These are phyloP conservation scores for Hoplias malabaricus DNA, from an alignment of 2,113 vertebrate genomes.

Conservation along the genomic window DNA sequence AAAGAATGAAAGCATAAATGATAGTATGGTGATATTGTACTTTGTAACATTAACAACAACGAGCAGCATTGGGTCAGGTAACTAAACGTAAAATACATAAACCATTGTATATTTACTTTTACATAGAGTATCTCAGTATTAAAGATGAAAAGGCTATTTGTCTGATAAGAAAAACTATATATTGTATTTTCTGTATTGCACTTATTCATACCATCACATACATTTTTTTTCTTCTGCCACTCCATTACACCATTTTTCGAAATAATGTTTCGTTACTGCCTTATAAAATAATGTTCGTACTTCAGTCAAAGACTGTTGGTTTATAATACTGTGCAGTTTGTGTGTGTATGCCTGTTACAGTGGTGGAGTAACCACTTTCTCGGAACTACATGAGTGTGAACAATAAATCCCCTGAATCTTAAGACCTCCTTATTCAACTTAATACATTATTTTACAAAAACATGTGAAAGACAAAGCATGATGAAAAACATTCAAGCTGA, in stretches of 20 bases:
- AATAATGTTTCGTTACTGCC: slow-evolving; percentile 20
- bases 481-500: slow-evolving; percentile 9
- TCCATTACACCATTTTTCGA: slow-evolving; percentile 43
- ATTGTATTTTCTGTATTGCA: slow-evolving; percentile 87
- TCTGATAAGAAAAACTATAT: slow-evolving; percentile 74
- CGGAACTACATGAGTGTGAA: slow-evolving; percentile 37
- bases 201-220: slow-evolving; percentile 82
- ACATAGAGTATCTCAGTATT: slow-evolving; percentile 67
- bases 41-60: slow-evolving; percentile 72
- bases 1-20: slow-evolving; percentile 59
- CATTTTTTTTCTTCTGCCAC: slow-evolving; percentile 65
- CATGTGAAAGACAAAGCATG: background rate
- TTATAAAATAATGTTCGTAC: slow-evolving; percentile 15
- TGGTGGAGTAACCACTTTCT: slow-evolving; percentile 25
- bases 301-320: slow-evolving; percentile 33
- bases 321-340: slow-evolving; percentile 33
- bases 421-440: slow-evolving; percentile 32
- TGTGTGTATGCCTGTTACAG: background rate
- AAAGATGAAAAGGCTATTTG: slow-evolving; percentile 66
- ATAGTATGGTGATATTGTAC: slow-evolving; percentile 63
- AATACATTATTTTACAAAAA: slow-evolving; percentile 23
- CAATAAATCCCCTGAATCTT: slow-evolving; percentile 32
- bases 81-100: slow-evolving; percentile 82
- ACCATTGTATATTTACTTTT: slow-evolving; percentile 75
- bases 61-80: slow-evolving; percentile 89